A percentile compares a stretch with the other conserved stretches of the same genome.
Evolutionary conservation across 1,140 invertebrate species (phyloP).

Genomic region (Trichonephila inaurata): DNA sequence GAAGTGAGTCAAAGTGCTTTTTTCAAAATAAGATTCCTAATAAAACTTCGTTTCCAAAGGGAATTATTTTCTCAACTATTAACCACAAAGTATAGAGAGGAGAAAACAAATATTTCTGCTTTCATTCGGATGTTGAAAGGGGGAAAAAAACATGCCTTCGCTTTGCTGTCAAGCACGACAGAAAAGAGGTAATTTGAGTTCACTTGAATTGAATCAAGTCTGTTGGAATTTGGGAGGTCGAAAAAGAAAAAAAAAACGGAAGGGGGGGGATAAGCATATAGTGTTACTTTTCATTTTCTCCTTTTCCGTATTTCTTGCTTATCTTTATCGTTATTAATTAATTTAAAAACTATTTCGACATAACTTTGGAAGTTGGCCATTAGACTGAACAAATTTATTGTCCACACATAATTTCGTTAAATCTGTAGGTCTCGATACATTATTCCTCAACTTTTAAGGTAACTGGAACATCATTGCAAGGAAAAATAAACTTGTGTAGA

Average conservation of each 20-base stretch:
- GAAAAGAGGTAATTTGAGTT: slow-evolving; percentile 58
- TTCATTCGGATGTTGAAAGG: slow-evolving; percentile 29
- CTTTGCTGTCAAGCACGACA: slow-evolving; percentile 45
- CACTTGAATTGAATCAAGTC: slow-evolving; percentile 27
- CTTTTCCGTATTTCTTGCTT: neutral
- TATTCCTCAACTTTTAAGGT: too few relatives aligned
- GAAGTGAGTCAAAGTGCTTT: neutral
- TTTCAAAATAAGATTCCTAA: slow-evolving; percentile 39
- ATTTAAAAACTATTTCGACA: slow-evolving; percentile 24
- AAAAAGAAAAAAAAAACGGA: neutral
- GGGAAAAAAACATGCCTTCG: slow-evolving; percentile 11
- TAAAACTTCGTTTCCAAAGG: neutral
- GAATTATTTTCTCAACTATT: slow-evolving; percentile 59
- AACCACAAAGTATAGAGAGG: neutral
- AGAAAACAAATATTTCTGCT: slow-evolving; percentile 45
- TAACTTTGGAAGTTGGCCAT: neutral
- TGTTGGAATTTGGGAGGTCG: slow-evolving; percentile 9
- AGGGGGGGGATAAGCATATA: too few relatives aligned
- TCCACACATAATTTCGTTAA: too few relatives aligned
- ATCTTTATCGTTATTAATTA: neutral
- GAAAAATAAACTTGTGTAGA: too few relatives aligned
- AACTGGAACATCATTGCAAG: too few relatives aligned
- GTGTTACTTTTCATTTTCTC: neutral
- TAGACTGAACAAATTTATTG: neutral
- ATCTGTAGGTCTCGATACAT: too few relatives aligned